Evolutionary conservation across 2,797 vertebrate species (phyloP), one percentile per base, ranked within the genome.

Genomic region (Vultur gryphus): DNA sequence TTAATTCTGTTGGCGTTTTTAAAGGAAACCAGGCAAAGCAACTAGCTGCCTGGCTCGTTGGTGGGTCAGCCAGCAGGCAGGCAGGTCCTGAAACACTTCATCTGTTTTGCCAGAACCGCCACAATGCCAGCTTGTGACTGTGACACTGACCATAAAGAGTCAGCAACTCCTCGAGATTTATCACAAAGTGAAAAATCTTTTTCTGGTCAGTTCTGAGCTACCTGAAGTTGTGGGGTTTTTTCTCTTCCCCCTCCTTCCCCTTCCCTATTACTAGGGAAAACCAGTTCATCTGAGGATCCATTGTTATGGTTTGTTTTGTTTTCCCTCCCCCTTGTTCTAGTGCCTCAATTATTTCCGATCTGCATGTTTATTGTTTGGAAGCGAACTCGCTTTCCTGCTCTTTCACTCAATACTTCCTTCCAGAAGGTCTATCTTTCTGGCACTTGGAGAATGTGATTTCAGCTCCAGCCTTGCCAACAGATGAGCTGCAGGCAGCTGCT

Each of bases 401-500:
- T 97, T 97, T 97, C 93, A 97, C 39, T 26, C 8, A 1, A 37
- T 69, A 62, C 67, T 95, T 95, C 91, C 87, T 84, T 92, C 93
- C 87, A 65, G 71, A 85, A 78, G 79, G 87, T 95, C 93, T 97
- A 70, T 96, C 89, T 93, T 95, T 94, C 95, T 97, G 97, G 97
- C 96, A 92, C 94, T 96, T 94, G 28, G 73, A 86, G 90, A 94
- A 96, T 90, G 93, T 94, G 96, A 97, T 88, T 97, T 94, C 95
- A 94, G 72, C 77, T 79, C 91, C 77, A 83, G 93, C 79, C 67
- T 37, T 81, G 93, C 91, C 84, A 96, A 35, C 39, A 87, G 82
- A 94, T 75, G 96, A 91, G 66, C 80, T 96, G 95, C 95, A 90
- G 61, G 86, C 92, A 97, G 97, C 97, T 98, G 97, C 95, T 80